These are phyloP conservation scores for Patiria miniata DNA, from an alignment of 35 echinoderm and acorn worm species.

Conservation along the genomic window DNA sequence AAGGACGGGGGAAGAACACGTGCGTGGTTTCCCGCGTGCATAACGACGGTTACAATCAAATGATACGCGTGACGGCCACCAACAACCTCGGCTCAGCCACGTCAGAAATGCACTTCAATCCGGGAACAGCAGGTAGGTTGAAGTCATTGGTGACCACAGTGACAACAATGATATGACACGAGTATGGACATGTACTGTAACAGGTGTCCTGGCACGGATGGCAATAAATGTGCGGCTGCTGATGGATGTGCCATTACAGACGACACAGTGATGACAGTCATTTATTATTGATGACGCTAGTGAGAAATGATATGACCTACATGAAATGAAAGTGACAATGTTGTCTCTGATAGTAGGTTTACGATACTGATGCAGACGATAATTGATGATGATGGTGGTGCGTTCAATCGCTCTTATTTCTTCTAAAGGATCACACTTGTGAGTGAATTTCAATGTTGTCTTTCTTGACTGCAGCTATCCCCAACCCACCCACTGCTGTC, in stretches of 20 bases:
- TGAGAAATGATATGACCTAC: too few relatives aligned
- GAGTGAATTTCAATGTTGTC: neutral
- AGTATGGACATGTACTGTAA: too few relatives aligned
- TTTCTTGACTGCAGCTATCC: conserved; percentile 16
- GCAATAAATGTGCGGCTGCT: too few relatives aligned
- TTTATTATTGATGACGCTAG: too few relatives aligned
- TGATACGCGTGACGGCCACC: conserved; percentile 10
- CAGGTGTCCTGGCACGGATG: too few relatives aligned
- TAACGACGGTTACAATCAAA: conserved; percentile 4
- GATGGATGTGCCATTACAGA: too few relatives aligned
- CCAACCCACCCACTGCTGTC: conserved; percentile 29
- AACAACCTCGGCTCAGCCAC: neutral
- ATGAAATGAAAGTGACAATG: neutral
- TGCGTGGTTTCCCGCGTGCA: neutral
- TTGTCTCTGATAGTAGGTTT: neutral
- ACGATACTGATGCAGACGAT: too few relatives aligned
- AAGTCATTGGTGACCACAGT: neutral
- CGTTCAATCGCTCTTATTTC: too few relatives aligned
- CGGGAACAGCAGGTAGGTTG: conserved; percentile 20
- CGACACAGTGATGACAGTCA: too few relatives aligned
- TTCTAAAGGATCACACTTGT: too few relatives aligned
- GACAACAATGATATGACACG: too few relatives aligned
- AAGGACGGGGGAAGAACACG: neutral
- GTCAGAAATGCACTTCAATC: conserved; percentile 33
- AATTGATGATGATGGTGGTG: too few relatives aligned